Conservation (phyloP, 2,113 vertebrate species). For the Helogale parvula region DNA sequence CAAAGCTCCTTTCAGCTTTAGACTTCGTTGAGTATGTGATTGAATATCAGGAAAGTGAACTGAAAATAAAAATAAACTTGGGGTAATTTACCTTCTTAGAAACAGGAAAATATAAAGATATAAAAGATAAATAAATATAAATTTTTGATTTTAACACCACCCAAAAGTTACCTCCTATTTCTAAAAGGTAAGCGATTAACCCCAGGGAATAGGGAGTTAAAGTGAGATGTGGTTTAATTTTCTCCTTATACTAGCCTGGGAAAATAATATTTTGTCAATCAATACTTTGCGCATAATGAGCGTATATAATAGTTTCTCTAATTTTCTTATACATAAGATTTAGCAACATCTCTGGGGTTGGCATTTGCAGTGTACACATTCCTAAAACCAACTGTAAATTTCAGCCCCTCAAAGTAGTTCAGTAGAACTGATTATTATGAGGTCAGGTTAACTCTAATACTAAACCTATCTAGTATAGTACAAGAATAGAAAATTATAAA, state of each 20-base stretch:
- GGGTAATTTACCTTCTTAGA: not conserved
- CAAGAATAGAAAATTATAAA: not conserved
- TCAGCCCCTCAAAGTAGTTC: not conserved
- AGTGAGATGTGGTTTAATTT: slow-evolving; percentile 22
- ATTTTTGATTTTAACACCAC: not conserved
- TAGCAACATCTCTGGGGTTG: not conserved
- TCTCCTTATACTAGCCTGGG: not conserved
- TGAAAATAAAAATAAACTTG: not conserved
- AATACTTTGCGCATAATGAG: not conserved
- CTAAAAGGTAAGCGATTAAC: not conserved
- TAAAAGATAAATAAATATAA: not conserved
- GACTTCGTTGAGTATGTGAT: not conserved
- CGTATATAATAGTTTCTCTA: not conserved
- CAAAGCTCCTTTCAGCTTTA: not conserved
- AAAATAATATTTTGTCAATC: not conserved
- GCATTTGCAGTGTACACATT: not conserved
- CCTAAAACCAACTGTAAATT: not conserved
- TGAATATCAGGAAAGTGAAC: not conserved
- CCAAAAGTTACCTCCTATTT: not conserved
- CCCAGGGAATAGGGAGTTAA: not conserved
- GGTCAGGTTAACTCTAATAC: not conserved
- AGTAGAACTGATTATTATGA: slow-evolving; percentile 1
- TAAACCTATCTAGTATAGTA: not conserved
- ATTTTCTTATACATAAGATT: not conserved
- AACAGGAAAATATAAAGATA: not conserved